Base-by-base conservation (phyloP, 1,140 invertebrate genomes). In the Meloidogyne hapla region DNA sequence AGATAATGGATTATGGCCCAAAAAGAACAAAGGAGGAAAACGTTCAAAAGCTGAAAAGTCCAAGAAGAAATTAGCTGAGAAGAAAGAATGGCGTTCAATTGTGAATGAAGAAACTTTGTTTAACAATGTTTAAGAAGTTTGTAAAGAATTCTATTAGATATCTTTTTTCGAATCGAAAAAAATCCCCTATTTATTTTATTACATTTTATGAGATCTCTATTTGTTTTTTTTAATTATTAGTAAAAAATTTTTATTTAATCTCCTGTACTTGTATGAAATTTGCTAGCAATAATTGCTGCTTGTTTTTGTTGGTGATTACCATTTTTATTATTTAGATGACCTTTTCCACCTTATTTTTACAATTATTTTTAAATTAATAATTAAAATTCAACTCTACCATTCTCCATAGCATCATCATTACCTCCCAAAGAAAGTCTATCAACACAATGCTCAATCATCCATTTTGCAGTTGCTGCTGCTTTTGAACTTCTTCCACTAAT, bases 391-490 rank as follows among this genome's bases (percentile, higher is more conserved):
- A 6, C n/a, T 56, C n/a, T 56, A 56, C 48, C 48, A 56, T 56
- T 56, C 8, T 56, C 48, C n/a, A 56, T 8, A 8, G n/a, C n/a
- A 8, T 56, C 48, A 56, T 56, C 48, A 56, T n/a, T 56, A n/a
- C 48, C 48, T 56, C 48, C 48, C n/a, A 56, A 56, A 5, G 48
- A 56, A 56, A 56, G 48, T 15, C 48, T 18, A n/a, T 56, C 48
- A n/a, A 56, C 48, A 56, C 48, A 56, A 56, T 56, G 48, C 6
- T 56, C 48, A 56, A 56, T 56, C 48, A 56, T 56, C 48, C 48
- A 56, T 56, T 56, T 56, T 56, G 48, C 48, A n/a, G 48, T 56
- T 56, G 18, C 48, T n/a, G 48, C 48, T 56, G 48, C 48, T 56
- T 56, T 56, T 56, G n/a, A 56, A 56, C 48, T 56, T 56, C 48